phyloP scores from a whole-genome alignment of 2,888 invertebrate genomes.

The Abscondita cerata region DNA sequence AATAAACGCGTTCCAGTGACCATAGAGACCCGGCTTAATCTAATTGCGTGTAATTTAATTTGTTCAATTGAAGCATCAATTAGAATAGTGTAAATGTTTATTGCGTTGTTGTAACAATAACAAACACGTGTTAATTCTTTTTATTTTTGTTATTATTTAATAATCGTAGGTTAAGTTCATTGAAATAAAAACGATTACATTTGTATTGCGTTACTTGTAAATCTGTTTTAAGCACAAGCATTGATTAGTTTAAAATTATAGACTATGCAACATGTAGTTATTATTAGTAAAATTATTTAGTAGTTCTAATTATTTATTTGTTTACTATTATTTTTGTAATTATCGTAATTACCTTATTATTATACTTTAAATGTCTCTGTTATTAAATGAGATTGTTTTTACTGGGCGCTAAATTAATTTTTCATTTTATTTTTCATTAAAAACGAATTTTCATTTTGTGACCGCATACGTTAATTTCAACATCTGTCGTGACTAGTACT shows the following conservation, averaged over 20 bases:
- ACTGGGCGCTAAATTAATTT: too few relatives aligned
- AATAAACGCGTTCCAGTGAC: slow-evolving; percentile 6
- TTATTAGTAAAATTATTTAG: too few relatives aligned
- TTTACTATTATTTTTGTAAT: too few relatives aligned
- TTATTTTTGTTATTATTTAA: slow-evolving; percentile 1
- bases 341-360: too few relatives aligned
- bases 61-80: slow-evolving; percentile 16
- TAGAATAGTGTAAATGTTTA: slow-evolving; percentile 2
- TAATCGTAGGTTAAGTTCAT: slow-evolving; percentile 7
- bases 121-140: slow-evolving; percentile 15
- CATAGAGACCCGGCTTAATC: slow-evolving; percentile 9
- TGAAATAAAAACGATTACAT: slow-evolving; percentile 2
- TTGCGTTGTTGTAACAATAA: slow-evolving; percentile 10
- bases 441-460: too few relatives aligned
- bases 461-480: too few relatives aligned
- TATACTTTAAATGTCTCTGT: too few relatives aligned
- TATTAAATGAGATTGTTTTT: too few relatives aligned
- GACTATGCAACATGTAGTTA: background rate
- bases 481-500: too few relatives aligned
- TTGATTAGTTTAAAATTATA: slow-evolving; percentile 8
- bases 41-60: slow-evolving; percentile 25
- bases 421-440: too few relatives aligned
- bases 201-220: slow-evolving; percentile 5
- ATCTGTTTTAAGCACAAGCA: slow-evolving; percentile 3
- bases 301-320: too few relatives aligned